These are phyloP conservation scores for Eulemur rufifrons DNA, from an alignment of 2,113 vertebrate genomes.

Conservation along the genomic window DNA sequence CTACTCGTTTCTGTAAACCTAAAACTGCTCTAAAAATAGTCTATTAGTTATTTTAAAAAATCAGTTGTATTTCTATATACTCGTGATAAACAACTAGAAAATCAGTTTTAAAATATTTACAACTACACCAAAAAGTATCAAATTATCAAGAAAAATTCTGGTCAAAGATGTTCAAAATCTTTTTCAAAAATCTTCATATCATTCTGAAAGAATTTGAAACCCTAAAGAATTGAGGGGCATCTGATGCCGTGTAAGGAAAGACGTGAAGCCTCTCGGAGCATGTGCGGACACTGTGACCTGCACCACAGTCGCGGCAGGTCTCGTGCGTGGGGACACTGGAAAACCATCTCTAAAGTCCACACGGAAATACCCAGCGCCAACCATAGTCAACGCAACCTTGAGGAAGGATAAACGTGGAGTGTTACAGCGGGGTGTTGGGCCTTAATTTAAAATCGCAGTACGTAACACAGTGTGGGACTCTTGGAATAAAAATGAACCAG, in stretches of 20 bases:
- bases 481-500: background rate
- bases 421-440: background rate
- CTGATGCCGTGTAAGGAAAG: background rate
- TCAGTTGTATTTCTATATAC: background rate
- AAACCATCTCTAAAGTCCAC: background rate
- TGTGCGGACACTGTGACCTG: too few relatives aligned
- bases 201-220: background rate
- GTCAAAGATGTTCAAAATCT: background rate
- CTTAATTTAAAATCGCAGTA: background rate
- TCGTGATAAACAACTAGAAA: background rate
- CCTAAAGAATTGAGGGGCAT: background rate
- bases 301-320: background rate
- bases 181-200: background rate
- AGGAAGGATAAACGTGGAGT: background rate
- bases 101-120: background rate
- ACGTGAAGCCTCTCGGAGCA: background rate
- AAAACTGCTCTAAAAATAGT: background rate
- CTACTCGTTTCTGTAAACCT: background rate
- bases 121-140: background rate
- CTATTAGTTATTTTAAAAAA: background rate
- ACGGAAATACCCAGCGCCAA: background rate
- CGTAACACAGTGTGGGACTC: background rate
- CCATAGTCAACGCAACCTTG: background rate
- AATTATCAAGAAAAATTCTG: background rate
- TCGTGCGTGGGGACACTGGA: too few relatives aligned